These are phyloP conservation scores for Nudaria mundana DNA, from an alignment of 2,888 invertebrate genomes.

Conservation along the genomic window DNA sequence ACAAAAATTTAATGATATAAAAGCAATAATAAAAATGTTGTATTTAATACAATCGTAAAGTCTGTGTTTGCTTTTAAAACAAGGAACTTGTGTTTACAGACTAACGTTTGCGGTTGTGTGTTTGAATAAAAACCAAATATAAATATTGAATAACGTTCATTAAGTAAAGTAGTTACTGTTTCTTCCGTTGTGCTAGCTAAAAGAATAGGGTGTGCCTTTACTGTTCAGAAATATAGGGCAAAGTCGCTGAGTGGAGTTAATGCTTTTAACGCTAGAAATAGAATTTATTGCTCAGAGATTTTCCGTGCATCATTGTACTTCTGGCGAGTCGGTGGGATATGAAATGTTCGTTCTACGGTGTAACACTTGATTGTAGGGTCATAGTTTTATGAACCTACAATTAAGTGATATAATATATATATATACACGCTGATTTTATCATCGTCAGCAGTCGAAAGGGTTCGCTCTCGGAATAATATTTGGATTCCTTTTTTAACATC, in stretches of 20 bases:
- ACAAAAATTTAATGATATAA: too few relatives aligned
- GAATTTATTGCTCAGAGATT: conserved; percentile 2
- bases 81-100: neutral
- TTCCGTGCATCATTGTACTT: neutral
- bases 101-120: neutral
- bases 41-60: neutral
- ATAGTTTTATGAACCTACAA: too few relatives aligned
- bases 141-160: conserved; percentile 16
- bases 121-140: conserved; percentile 8
- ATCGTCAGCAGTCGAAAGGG: too few relatives aligned
- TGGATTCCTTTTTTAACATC: too few relatives aligned
- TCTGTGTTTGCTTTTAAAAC: neutral
- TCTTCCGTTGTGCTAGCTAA: conserved; percentile 15
- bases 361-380: too few relatives aligned
- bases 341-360: neutral
- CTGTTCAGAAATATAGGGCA: conserved; percentile 20
- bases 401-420: too few relatives aligned
- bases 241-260: conserved; percentile 17
- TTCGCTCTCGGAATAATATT: too few relatives aligned
- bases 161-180: conserved; percentile 20
- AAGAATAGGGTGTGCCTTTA: conserved; percentile 19
- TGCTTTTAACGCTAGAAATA: conserved; percentile 24
- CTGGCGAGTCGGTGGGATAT: neutral
- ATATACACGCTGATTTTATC: too few relatives aligned
- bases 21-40: neutral